These are phyloP conservation scores for Aselliscus stoliczkanus DNA, from an alignment of 2,797 vertebrate species.

Conservation along the genomic window DNA sequence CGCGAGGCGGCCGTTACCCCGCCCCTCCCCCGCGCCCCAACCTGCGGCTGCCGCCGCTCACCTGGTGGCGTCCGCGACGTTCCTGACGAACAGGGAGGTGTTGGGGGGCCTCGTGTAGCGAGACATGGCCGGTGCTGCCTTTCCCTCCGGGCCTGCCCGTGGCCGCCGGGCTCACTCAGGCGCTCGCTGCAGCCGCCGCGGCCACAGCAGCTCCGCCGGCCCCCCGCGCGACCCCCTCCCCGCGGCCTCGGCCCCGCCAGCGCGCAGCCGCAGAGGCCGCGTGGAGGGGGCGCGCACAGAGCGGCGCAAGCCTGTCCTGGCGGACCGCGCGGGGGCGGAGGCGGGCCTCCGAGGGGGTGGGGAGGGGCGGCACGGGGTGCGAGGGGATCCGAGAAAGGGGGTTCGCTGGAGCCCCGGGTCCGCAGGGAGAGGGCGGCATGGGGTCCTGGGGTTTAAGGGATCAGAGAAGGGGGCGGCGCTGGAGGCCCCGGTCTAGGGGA, in stretches of 20 bases:
- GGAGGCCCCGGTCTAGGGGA: neutral
- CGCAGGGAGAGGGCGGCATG: too few species aligned
- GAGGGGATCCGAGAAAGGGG: neutral
- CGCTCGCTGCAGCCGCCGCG: constrained; percentile 7
- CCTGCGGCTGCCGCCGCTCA: constrained; percentile 67
- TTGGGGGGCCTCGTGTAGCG: constrained; percentile 92
- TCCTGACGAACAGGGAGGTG: constrained; percentile 92
- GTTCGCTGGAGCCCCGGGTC: neutral
- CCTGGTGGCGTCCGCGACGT: constrained; percentile 93
- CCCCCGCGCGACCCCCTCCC: constrained; percentile 58
- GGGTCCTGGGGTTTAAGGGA: neutral
- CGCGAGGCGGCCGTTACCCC: neutral
- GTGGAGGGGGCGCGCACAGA: neutral
- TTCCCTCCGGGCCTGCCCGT: neutral
- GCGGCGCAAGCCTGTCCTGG: neutral
- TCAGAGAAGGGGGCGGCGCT: accelerated
- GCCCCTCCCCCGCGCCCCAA: neutral
- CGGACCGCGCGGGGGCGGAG: neutral
- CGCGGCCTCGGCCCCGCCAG: constrained; percentile 41
- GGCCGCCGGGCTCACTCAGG: neutral
- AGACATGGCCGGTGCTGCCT: constrained; percentile 80
- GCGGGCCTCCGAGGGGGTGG: accelerated
- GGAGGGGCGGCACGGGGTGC: neutral
- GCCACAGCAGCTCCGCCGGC: constrained; percentile 44
- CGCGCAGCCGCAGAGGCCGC: constrained; percentile 70